These are phyloP conservation scores for Lucifuga dentata DNA, from an alignment of 2,113 vertebrate species.

Conservation along the genomic window DNA sequence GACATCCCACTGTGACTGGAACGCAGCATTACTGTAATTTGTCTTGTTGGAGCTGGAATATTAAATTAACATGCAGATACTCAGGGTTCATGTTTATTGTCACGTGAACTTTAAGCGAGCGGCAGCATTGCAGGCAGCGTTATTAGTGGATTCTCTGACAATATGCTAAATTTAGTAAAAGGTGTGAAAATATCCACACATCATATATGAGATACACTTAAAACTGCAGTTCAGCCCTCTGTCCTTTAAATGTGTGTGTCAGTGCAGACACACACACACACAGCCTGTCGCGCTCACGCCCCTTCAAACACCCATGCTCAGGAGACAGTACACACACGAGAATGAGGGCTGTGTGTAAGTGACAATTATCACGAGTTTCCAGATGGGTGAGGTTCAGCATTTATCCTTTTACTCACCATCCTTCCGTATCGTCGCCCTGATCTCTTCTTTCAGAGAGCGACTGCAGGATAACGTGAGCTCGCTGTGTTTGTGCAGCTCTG, in stretches of 20 bases:
- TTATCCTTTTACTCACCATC: slow-evolving; percentile 51
- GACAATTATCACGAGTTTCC: slow-evolving; percentile 45
- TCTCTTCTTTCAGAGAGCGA: slow-evolving; percentile 62
- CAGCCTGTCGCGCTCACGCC: slow-evolving; percentile 5
- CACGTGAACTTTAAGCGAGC: too few relatives aligned
- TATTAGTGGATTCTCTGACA: too few relatives aligned
- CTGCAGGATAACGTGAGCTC: slow-evolving; percentile 56
- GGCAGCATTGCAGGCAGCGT: too few relatives aligned
- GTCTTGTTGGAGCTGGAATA: slow-evolving; percentile 39
- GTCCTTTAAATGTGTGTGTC: slow-evolving; percentile 3
- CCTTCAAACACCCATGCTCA: slow-evolving; percentile 7
- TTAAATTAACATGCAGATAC: slow-evolving; percentile 60
- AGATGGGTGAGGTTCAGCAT: slow-evolving; percentile 51
- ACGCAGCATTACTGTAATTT: too few relatives aligned
- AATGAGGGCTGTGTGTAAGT: slow-evolving; percentile 11
- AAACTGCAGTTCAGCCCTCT: not conserved
- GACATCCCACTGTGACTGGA: too few relatives aligned
- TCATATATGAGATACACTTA: too few relatives aligned
- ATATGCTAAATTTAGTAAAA: too few relatives aligned
- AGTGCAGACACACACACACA: not conserved
- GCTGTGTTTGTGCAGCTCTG: slow-evolving; percentile 24
- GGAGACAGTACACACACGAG: slow-evolving; percentile 2
- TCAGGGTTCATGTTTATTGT: too few relatives aligned
- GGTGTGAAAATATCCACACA: not conserved
- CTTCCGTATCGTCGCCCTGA: slow-evolving; percentile 43